Conservation (phyloP, 2,797 vertebrate genomes). For the Channallabes apus region DNA sequence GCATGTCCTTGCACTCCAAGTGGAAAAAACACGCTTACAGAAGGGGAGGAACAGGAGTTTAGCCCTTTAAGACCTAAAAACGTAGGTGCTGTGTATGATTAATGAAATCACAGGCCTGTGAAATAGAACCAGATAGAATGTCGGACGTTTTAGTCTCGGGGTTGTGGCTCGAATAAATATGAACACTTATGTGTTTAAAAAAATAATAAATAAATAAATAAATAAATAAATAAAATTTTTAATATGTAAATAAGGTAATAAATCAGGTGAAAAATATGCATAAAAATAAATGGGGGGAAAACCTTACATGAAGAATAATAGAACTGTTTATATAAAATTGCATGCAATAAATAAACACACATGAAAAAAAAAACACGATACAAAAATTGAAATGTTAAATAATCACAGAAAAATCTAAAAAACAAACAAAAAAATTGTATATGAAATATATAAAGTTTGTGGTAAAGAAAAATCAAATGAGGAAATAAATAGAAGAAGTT, state of each 20-base stretch:
- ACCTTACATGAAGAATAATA: background rate
- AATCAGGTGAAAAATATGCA: background rate
- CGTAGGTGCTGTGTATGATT: conserved; percentile 36
- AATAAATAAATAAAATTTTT: background rate
- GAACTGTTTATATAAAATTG: background rate
- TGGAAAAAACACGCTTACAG: conserved; percentile 29
- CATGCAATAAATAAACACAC: no score
- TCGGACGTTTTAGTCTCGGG: background rate
- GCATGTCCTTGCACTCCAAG: conserved; percentile 17
- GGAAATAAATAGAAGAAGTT: no score
- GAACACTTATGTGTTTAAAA: no score
- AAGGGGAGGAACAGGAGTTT: conserved; percentile 42
- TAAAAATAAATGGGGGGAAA: background rate
- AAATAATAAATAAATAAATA: background rate
- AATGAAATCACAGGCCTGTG: conserved; percentile 39
- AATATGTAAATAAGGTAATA: background rate
- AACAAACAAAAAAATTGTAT: background rate
- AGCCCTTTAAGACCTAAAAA: conserved; percentile 24
- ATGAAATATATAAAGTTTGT: no score
- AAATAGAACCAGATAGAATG: background rate
- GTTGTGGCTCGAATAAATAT: background rate
- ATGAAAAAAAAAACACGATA: no score
- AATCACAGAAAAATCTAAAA: background rate
- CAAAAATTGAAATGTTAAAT: background rate
- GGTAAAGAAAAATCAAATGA: no score